Evolutionary conservation across 1,140 invertebrate genomes (phyloP).

Genomic region (Brachionus rotundiformis): DNA sequence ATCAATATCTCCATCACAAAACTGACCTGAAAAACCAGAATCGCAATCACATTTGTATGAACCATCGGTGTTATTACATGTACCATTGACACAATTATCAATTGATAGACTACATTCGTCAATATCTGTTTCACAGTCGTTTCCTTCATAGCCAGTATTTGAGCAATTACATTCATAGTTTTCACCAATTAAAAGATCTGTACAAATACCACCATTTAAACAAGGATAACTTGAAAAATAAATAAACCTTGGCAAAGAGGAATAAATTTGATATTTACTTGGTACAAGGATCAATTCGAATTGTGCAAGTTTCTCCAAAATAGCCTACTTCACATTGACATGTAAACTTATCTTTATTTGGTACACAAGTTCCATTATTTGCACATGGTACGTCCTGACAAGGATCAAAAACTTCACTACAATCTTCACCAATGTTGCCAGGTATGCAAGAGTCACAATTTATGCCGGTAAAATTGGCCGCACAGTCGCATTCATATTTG

Average conservation of each 20-base stretch:
- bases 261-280: not conserved
- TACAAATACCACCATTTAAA: slow-evolving; percentile 57
- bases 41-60: slow-evolving; percentile 54
- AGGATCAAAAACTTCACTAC: not conserved
- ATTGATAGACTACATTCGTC: slow-evolving; percentile 1
- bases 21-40: not conserved
- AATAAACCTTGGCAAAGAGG: not conserved
- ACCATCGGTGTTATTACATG: slow-evolving; percentile 60
- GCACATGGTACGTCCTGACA: slow-evolving; percentile 57
- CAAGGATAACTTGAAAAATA: slow-evolving; percentile 56
- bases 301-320: not conserved
- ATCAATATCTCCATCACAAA: slow-evolving; percentile 34
- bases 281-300: slow-evolving; percentile 13
- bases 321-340: slow-evolving; percentile 1
- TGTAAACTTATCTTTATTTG: not conserved
- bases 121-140: not conserved
- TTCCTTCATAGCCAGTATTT: not conserved
- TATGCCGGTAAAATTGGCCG: slow-evolving; percentile 24
- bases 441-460: slow-evolving; percentile 39
- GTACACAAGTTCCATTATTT: slow-evolving; percentile 58
- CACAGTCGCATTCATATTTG: slow-evolving; percentile 33
- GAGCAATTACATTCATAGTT: slow-evolving; percentile 55
- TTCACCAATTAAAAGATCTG: slow-evolving; percentile 54
- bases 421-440: slow-evolving; percentile 1
- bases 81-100: slow-evolving; percentile 53